Conservation (phyloP, 2,797 vertebrate species). For the Sebastolobus altivelis region DNA sequence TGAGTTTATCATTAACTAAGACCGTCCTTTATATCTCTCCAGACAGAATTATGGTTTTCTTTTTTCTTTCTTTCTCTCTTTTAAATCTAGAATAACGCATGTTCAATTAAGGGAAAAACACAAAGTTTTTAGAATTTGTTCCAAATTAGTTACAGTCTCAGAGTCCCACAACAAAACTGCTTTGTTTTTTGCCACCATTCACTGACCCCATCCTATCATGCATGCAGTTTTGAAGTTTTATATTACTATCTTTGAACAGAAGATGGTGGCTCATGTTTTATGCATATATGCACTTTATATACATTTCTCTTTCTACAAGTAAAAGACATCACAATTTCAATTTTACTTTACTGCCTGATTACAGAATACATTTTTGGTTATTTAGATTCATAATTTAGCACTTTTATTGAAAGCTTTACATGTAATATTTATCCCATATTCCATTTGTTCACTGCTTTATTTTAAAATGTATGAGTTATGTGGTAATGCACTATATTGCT, state of each 20-base stretch:
- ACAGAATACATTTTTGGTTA: background rate
- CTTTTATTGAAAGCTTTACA: background rate
- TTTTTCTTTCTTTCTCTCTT: background rate
- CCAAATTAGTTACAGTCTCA: slow-evolving; percentile 1
- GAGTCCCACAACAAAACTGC: slow-evolving; percentile 1
- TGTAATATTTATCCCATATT: background rate
- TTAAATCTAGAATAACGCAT: slow-evolving; percentile 17
- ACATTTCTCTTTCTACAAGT: background rate
- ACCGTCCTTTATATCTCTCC: slow-evolving; percentile 23
- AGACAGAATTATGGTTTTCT: slow-evolving; percentile 25
- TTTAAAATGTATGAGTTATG: slow-evolving; percentile 15
- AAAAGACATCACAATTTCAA: background rate
- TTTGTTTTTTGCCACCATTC: slow-evolving; percentile 5
- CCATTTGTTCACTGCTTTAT: background rate
- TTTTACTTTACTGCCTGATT: background rate
- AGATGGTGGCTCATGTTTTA: background rate
- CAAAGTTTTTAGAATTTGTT: background rate
- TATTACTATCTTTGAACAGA: background rate
- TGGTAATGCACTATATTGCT: background rate
- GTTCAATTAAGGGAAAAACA: slow-evolving; percentile 2
- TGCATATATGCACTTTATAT: background rate
- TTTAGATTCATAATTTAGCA: background rate
- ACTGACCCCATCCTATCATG: slow-evolving; percentile 19
- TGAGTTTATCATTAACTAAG: slow-evolving; percentile 40
- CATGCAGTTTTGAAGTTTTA: background rate